phyloP scores from a whole-genome alignment of 2,113 vertebrate genomes.

The Lepisosteus oculatus region DNA sequence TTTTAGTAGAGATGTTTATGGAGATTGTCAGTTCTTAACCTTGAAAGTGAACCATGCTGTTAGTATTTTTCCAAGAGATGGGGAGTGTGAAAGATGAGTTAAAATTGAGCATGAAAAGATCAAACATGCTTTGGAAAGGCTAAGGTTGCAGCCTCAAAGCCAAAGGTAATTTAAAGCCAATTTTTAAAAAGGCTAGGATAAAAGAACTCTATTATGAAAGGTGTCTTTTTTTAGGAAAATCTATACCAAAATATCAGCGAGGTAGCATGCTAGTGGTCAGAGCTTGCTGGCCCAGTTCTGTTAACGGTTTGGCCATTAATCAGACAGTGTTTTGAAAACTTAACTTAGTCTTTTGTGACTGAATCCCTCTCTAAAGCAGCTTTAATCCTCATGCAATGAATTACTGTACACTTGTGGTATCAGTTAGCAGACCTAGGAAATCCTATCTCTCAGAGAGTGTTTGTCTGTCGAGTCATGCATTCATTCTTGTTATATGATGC shows the following conservation, averaged over 20 bases:
- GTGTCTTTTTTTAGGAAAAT: not conserved
- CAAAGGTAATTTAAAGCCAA: slow-evolving; percentile 18
- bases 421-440: slow-evolving; percentile 9
- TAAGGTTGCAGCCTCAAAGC: slow-evolving; percentile 9
- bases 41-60: slow-evolving; percentile 54
- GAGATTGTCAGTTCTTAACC: slow-evolving; percentile 61
- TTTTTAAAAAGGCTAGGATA: not conserved
- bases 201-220: slow-evolving; percentile 6
- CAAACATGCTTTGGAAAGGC: slow-evolving; percentile 30
- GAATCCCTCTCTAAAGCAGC: too few species aligned
- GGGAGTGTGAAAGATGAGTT: slow-evolving; percentile 60
- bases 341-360: not conserved
- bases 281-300: not conserved
- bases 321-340: not conserved
- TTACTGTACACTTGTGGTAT: slow-evolving; percentile 8
- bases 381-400: slow-evolving; percentile 14
- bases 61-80: slow-evolving; percentile 62
- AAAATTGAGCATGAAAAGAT: slow-evolving; percentile 52
- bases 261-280: not conserved
- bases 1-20: slow-evolving; percentile 56
- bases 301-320: not conserved
- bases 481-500: not conserved
- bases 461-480: not conserved
- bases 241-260: not conserved
- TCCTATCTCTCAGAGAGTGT: not conserved